Conservation (phyloP, 2,797 vertebrate genomes). For the Cossypha niveicapilla region DNA sequence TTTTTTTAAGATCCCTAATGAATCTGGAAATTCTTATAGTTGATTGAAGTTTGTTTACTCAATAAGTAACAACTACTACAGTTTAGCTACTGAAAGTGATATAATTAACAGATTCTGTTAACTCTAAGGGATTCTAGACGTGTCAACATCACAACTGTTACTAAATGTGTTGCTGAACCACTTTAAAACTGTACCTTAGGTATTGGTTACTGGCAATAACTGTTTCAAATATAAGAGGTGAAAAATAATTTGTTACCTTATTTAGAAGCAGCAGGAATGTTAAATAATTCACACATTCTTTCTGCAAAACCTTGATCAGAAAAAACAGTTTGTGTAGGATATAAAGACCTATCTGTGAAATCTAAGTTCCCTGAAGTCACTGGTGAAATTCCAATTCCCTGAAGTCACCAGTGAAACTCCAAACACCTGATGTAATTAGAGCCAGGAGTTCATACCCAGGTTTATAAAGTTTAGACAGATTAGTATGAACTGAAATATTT, state of each 20-base stretch:
- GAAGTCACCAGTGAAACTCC: neutral
- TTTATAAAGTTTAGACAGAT: neutral
- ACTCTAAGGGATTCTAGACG: neutral
- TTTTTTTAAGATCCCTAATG: neutral
- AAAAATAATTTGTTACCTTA: neutral
- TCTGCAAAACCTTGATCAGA: neutral
- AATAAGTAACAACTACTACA: slow-evolving; percentile 7
- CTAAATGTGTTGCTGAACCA: neutral
- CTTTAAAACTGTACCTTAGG: neutral
- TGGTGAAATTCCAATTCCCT: neutral
- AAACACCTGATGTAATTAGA: neutral
- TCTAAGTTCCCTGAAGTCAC: neutral
- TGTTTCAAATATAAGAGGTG: neutral
- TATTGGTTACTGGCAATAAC: neutral
- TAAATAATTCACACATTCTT: neutral
- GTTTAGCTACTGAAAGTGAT: slow-evolving; percentile 16
- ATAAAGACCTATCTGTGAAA: neutral
- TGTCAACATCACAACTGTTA: neutral
- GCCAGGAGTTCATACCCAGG: neutral
- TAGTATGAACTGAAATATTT: neutral
- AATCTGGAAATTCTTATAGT: neutral
- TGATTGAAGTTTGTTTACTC: slow-evolving; percentile 44
- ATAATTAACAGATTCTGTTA: slow-evolving; percentile 18
- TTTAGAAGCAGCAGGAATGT: neutral
- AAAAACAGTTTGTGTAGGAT: neutral